phyloP scores from a whole-genome alignment of 64 coral and sea anemone species.

The Actinia equina region DNA sequence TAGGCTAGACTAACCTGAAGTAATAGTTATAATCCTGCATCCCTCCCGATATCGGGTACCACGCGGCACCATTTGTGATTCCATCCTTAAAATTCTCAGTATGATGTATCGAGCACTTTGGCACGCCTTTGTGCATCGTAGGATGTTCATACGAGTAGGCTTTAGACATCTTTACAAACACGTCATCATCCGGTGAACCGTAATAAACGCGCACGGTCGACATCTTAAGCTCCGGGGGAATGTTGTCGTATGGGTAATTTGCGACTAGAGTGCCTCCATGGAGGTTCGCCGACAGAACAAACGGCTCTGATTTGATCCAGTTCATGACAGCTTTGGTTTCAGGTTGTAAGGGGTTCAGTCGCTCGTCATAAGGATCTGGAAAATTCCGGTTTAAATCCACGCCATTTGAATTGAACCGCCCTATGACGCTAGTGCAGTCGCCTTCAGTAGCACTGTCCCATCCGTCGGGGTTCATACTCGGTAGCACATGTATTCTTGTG shows the following conservation, averaged over 20 bases:
- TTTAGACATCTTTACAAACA: conserved; percentile 73
- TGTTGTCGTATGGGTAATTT: conserved; percentile 94
- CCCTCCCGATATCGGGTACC: conserved; percentile 91
- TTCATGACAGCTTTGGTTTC: conserved; percentile 83
- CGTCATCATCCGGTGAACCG: conserved; percentile 94
- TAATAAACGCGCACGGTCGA: conserved; percentile 52
- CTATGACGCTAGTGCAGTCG: conserved; percentile 62
- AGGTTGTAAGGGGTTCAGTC: conserved; percentile 42
- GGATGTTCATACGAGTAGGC: conserved; percentile 70
- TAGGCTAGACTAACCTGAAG: conserved; percentile 53
- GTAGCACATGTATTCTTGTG: conserved; percentile 86
- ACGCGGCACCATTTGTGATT: conserved; percentile 89
- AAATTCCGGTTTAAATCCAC: conserved; percentile 94
- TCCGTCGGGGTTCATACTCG: conserved; percentile 95
- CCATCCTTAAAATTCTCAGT: conserved; percentile 73
- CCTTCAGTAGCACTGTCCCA: conserved; percentile 80
- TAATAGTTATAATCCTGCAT: conserved; percentile 99
- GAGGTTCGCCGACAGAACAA: conserved; percentile 90
- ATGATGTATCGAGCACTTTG: conserved; percentile 47
- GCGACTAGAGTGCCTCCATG: conserved; percentile 91
- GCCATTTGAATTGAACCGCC: conserved; percentile 80
- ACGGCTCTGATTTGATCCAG: conserved; percentile 78
- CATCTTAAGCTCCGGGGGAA: conserved; percentile 53
- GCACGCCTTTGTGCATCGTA: conserved; percentile 75
- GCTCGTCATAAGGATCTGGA: conserved; percentile 71